A percentile compares a stretch with the other conserved stretches of the same genome.
phyloP scores from a whole-genome alignment of 2,113 vertebrate genomes.

The Oreochromis niloticus region DNA sequence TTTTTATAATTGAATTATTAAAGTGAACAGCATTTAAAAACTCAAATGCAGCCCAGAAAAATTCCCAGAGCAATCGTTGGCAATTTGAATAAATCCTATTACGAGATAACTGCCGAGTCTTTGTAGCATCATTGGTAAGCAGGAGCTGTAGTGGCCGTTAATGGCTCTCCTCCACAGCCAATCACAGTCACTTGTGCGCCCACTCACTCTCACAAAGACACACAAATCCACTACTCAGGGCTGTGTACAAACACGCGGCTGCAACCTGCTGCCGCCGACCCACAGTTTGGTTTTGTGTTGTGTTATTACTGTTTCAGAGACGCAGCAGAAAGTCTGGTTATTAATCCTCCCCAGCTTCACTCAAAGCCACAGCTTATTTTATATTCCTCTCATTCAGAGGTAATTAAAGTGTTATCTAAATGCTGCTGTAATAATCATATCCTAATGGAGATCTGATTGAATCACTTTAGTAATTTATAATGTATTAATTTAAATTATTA shows the following conservation, averaged over 20 bases:
- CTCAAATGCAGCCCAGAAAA: background rate
- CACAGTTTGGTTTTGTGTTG: background rate
- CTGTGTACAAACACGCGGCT: background rate
- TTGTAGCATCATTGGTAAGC: background rate
- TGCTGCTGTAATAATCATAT: background rate
- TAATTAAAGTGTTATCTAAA: background rate
- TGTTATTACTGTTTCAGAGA: background rate
- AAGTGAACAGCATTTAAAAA: background rate
- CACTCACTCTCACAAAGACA: background rate
- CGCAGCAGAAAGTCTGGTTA: background rate
- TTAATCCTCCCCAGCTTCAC: background rate
- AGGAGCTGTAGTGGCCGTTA: constrained; percentile 5
- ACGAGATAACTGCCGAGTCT: constrained; percentile 13
- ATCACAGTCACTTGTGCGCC: background rate
- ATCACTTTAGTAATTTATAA: background rate
- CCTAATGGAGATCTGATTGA: background rate
- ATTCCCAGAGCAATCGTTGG: background rate
- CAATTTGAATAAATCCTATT: constrained; percentile 33
- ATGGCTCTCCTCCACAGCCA: background rate
- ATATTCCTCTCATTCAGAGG: background rate
- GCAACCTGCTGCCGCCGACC: background rate
- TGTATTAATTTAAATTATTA: background rate
- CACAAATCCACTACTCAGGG: background rate
- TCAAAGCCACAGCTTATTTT: background rate
- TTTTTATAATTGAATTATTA: constrained; percentile 17